phyloP scores from a whole-genome alignment of 2,888 invertebrate species.

The Ennomos erosarius region DNA sequence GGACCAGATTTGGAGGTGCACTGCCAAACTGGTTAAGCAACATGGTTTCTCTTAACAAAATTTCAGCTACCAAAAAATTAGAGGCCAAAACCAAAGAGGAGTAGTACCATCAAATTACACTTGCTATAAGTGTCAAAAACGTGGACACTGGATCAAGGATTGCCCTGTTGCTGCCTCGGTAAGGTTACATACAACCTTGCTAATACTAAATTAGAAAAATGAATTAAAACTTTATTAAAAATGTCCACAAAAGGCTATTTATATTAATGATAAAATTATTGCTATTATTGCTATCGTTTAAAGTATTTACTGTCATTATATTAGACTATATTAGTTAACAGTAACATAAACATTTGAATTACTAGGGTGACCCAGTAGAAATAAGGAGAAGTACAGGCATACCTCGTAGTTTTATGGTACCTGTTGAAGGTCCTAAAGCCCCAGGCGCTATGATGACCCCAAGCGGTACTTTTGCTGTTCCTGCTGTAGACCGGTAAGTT shows the following conservation, averaged over 20 bases:
- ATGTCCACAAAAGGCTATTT: not conserved
- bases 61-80: conserved; percentile 94
- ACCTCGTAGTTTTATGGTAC: conserved; percentile 97
- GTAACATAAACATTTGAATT: conserved; percentile 16
- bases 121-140: conserved; percentile 97
- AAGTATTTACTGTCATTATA: too few species aligned
- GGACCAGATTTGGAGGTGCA: too few species aligned
- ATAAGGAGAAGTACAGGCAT: conserved; percentile 98
- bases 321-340: too few species aligned
- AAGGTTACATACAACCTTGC: not conserved
- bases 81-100: conserved; percentile 95
- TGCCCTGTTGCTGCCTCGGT: conserved; percentile 90
- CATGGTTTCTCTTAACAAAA: not conserved
- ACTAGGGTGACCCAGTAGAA: conserved; percentile 88
- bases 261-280: not conserved
- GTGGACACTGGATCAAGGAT: conserved; percentile 99
- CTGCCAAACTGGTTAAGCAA: too few species aligned
- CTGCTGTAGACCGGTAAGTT: conserved; percentile 93
- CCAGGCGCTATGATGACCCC: conserved; percentile 97
- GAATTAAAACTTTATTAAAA: not conserved
- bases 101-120: conserved; percentile 96
- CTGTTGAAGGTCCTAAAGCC: conserved; percentile 94
- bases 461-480: conserved; percentile 94
- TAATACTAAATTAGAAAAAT: not conserved
- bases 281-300: not conserved